These are phyloP conservation scores for Eupithecia exiguata DNA, from an alignment of 2,888 invertebrate genomes.

Conservation along the genomic window DNA sequence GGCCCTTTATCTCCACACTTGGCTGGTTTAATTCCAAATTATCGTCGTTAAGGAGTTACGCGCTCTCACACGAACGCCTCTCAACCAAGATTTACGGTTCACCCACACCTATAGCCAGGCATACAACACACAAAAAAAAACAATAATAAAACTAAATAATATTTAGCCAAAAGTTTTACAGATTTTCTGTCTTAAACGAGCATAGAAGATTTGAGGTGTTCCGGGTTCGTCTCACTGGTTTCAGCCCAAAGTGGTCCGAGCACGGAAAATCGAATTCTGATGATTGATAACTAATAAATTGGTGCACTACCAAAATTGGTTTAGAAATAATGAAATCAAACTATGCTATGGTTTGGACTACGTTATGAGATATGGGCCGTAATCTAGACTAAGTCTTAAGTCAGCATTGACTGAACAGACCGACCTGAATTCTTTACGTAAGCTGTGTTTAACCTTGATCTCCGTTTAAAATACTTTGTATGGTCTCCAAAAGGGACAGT, in stretches of 20 bases:
- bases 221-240: too few relatives aligned
- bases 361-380: background rate
- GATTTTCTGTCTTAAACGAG: background rate
- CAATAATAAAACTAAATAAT: background rate
- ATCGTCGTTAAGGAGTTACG: constrained; percentile 73
- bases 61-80: constrained; percentile 67
- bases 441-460: background rate
- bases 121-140: background rate
- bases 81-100: constrained; percentile 62
- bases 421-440: background rate
- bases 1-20: constrained; percentile 68
- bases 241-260: too few relatives aligned
- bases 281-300: background rate
- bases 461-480: background rate
- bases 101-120: background rate
- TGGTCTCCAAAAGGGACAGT: background rate
- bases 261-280: too few relatives aligned
- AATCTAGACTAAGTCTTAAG: background rate
- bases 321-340: background rate
- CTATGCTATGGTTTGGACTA: background rate
- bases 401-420: background rate
- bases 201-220: too few relatives aligned
- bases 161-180: background rate
- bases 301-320: background rate
- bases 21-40: constrained; percentile 69